phyloP scores from a whole-genome alignment of 2,797 vertebrate species.

The Botia kubotai region DNA sequence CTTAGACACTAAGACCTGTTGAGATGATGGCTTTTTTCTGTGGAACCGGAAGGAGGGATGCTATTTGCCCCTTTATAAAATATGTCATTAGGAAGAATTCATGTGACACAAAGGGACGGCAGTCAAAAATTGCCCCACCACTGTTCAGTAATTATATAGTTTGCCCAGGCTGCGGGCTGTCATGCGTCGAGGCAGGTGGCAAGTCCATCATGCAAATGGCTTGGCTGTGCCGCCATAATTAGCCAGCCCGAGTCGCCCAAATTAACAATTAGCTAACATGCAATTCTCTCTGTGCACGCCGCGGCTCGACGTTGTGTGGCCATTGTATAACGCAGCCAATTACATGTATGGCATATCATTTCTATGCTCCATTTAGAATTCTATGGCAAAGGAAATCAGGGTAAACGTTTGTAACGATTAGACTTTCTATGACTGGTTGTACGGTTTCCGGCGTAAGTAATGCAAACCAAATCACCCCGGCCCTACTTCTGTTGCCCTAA shows the following conservation, averaged over 20 bases:
- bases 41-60: slow-evolving; percentile 80
- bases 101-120: slow-evolving; percentile 97
- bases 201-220: slow-evolving; percentile 99
- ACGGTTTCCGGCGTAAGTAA: slow-evolving; percentile 56
- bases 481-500: slow-evolving; percentile 22
- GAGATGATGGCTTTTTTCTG: slow-evolving; percentile 85
- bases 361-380: slow-evolving; percentile 86
- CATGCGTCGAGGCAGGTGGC: slow-evolving; percentile 98
- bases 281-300: slow-evolving; percentile 93
- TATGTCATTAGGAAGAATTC: slow-evolving; percentile 99
- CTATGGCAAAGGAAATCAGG: slow-evolving; percentile 83
- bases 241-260: slow-evolving; percentile 95
- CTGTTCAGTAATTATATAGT: slow-evolving; percentile 99
- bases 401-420: slow-evolving; percentile 77
- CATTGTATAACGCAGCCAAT: slow-evolving; percentile 80
- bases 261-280: slow-evolving; percentile 99
- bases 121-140: slow-evolving; percentile 99
- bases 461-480: slow-evolving; percentile 43
- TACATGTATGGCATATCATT: slow-evolving; percentile 80
- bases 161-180: slow-evolving; percentile 93
- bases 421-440: slow-evolving; percentile 67
- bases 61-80: slow-evolving; percentile 99
- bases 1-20: slow-evolving; percentile 89
- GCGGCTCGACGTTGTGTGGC: slow-evolving; percentile 92
- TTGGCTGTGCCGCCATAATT: slow-evolving; percentile 98